phyloP scores from a whole-genome alignment of 2,888 invertebrate species.

The Myopa testacea region DNA sequence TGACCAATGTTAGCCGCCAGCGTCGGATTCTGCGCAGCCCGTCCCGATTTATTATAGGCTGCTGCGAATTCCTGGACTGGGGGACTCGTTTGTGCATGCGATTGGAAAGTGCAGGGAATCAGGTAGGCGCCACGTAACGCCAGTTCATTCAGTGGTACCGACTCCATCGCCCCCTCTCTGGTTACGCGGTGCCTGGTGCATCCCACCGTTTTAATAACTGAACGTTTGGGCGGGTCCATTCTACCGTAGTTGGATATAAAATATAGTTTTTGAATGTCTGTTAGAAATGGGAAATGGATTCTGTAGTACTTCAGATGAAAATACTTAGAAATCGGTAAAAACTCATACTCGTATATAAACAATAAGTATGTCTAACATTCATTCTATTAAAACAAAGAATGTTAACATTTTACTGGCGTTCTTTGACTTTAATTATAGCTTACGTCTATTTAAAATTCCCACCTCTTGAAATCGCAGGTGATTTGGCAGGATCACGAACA shows the following conservation, averaged over 20 bases:
- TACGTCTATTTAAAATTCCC: too few relatives aligned
- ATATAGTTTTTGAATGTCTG: too few relatives aligned
- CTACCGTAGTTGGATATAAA: too few relatives aligned
- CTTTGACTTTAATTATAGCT: too few relatives aligned
- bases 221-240: not conserved
- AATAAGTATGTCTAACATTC: too few relatives aligned
- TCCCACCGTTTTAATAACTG: not conserved
- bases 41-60: conserved; percentile 56
- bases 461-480: too few relatives aligned
- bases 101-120: conserved; percentile 40
- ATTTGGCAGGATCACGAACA: too few relatives aligned
- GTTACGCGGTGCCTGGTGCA: not conserved
- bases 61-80: conserved; percentile 42
- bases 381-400: too few relatives aligned
- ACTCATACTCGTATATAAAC: too few relatives aligned
- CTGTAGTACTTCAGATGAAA: not conserved
- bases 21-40: conserved; percentile 61
- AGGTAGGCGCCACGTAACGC: conserved; percentile 36
- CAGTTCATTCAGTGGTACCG: conserved; percentile 21
- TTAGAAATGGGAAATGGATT: too few relatives aligned
- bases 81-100: conserved; percentile 39
- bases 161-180: conserved; percentile 6
- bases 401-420: too few relatives aligned
- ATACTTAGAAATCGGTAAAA: not conserved
- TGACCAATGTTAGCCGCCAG: conserved; percentile 52